Evolutionary conservation across 2,113 vertebrate genomes (phyloP), one percentile per base, ranked within the genome.

Genomic region (Pseudolaguvia tuberculata): DNA sequence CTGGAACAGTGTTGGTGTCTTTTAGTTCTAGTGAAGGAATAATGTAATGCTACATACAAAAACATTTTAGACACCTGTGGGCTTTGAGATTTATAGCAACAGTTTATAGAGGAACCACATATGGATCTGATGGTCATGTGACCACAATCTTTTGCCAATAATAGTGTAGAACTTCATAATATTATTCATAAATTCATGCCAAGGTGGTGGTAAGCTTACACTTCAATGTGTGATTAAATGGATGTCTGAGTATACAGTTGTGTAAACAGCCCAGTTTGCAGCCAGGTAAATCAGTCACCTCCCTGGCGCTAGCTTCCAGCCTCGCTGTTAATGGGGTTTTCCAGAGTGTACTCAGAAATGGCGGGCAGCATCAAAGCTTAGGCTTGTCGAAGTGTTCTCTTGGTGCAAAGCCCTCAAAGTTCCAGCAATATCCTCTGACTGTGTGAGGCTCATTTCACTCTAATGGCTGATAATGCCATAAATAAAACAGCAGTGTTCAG

Each of bases 391-490:
- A 78, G 72, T 81, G 76, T 70, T 78, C 61, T 72, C 59, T 75
- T 75, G 75, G 53, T 78, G 76, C 72, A 81, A 81, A 78, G 59
- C 67, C 67, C 57, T 70, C 72, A 72, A 78, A 75, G 79, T 81
- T 78, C 67, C 57, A 62, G 69, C 79, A 70, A 52, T 76, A 76
- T 76, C 75, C 75, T 61, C 75, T 76, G 75, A 69, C 75, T 76
- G 56, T 62, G 67, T 77, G 57, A 81, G 72, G 42, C 79, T 67
- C 53, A 78, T 81, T 81, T 69, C 56, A 75, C 67, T 53, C 76
- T 81, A 81, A 78, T 81, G 61, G 79, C 69, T 65, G 66, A 77
- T 78, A 75, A 66, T 81, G 61, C 66, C 59, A 78, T 78, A 78
- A 78, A 81, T 81, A 81, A 81, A 78, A 67, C 68, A 75, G 55